Conservation (phyloP, 2,113 vertebrate species). For the Oreotrochilus melanogaster region DNA sequence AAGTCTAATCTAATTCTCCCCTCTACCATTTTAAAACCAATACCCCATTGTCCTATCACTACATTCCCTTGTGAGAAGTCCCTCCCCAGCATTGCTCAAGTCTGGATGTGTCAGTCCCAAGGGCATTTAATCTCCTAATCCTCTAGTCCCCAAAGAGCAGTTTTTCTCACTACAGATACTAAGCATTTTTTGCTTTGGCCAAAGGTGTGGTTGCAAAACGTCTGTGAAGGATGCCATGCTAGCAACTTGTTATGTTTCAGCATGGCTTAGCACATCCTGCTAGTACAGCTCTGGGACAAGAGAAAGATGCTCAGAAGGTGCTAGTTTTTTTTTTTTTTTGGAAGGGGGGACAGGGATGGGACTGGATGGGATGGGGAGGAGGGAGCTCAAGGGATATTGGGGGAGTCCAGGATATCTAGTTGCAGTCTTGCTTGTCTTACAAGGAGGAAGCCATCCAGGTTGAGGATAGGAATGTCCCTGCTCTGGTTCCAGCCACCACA, state of each 20-base stretch:
- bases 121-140: background rate
- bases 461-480: background rate
- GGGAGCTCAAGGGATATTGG: background rate
- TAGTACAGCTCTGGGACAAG: background rate
- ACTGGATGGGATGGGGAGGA: no score
- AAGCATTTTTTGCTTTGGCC: background rate
- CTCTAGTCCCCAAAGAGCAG: background rate
- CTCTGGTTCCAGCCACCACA: background rate
- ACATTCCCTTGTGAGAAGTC: no score
- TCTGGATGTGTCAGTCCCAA: background rate
- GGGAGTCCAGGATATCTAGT: background rate
- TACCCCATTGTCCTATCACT: no score
- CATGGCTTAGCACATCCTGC: background rate
- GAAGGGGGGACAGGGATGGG: rapidly evolving
- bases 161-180: background rate
- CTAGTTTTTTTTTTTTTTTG: background rate
- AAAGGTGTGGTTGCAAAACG: background rate
- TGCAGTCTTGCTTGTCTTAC: background rate
- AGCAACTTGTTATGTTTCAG: background rate
- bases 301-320: background rate
- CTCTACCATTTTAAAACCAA: no score
- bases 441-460: background rate
- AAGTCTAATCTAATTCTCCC: no score
- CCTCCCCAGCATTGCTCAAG: background rate
- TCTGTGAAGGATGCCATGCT: background rate